These are phyloP conservation scores for Bovichtus variegatus DNA, from an alignment of 2,797 vertebrate species.

Conservation along the genomic window DNA sequence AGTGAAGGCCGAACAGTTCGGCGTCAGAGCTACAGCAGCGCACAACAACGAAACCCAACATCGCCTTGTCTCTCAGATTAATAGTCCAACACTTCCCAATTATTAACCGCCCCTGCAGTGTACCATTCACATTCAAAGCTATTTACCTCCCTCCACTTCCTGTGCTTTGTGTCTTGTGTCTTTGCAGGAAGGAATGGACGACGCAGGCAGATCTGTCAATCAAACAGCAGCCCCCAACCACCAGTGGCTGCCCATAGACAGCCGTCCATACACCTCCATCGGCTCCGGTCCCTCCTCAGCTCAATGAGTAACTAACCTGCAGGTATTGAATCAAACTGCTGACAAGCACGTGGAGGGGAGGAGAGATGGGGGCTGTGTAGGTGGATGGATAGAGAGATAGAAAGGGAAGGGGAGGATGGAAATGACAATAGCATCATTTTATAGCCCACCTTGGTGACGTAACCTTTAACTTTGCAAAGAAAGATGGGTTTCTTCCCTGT, in stretches of 20 bases:
- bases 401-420: slow-evolving; percentile 59
- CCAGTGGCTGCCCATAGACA: slow-evolving; percentile 70
- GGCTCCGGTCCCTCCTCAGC: slow-evolving; percentile 71
- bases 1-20: slow-evolving; percentile 3
- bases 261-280: slow-evolving; percentile 79
- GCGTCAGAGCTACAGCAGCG: slow-evolving; percentile 22
- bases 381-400: slow-evolving; percentile 69
- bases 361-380: slow-evolving; percentile 65
- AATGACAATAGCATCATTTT: slow-evolving; percentile 78
- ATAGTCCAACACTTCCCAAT: slow-evolving; percentile 82
- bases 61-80: slow-evolving; percentile 67
- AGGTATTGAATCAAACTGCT: slow-evolving; percentile 87
- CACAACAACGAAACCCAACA: slow-evolving; percentile 46
- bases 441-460: slow-evolving; percentile 76
- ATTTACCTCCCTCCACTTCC: slow-evolving; percentile 78
- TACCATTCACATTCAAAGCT: slow-evolving; percentile 77
- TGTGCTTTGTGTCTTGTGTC: slow-evolving; percentile 79
- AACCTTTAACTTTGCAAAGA: slow-evolving; percentile 70
- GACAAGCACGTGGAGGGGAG: slow-evolving; percentile 73
- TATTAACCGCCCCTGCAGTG: slow-evolving; percentile 83
- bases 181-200: slow-evolving; percentile 80
- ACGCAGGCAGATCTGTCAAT: slow-evolving; percentile 86
- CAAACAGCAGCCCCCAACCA: slow-evolving; percentile 59
- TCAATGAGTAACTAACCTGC: slow-evolving; percentile 88
- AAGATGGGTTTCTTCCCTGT: slow-evolving; percentile 48